These are phyloP conservation scores for Poeciliopsis turneri DNA, from an alignment of 2,797 vertebrate species.

Conservation along the genomic window DNA sequence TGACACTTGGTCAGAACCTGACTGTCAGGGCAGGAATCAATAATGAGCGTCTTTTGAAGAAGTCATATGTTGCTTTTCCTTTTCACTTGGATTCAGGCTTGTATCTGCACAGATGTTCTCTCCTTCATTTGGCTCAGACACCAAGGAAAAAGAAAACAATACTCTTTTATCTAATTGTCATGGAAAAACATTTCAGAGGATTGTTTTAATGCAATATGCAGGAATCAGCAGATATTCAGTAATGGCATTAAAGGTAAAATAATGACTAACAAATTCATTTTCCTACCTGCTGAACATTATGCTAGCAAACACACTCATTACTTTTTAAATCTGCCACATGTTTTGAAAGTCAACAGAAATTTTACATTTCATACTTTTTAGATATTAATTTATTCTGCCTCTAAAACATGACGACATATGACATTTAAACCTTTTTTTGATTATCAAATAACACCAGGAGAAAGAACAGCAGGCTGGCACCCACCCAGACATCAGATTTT, in stretches of 20 bases:
- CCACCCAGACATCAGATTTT: not conserved
- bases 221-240: not conserved
- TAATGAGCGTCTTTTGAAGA: not conserved
- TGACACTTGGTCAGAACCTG: constrained; percentile 21
- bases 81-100: not conserved
- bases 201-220: not conserved
- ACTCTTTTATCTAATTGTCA: not conserved
- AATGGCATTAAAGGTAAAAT: not conserved
- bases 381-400: not conserved
- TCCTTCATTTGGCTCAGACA: constrained; percentile 7
- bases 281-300: not conserved
- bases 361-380: not conserved
- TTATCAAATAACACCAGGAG: constrained; percentile 2
- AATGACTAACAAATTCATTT: not conserved
- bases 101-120: not conserved
- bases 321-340: not conserved
- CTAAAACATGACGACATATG: not conserved
- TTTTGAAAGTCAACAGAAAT: not conserved
- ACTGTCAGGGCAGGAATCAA: constrained; percentile 1
- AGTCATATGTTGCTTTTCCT: not conserved
- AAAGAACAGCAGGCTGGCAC: not conserved
- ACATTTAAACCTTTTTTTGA: not conserved
- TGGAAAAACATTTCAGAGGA: not conserved
- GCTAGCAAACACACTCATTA: not conserved
- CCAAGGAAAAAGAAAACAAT: not conserved